phyloP scores from a whole-genome alignment of 2,888 invertebrate genomes.

The Harpagoxenus sublaevis region DNA sequence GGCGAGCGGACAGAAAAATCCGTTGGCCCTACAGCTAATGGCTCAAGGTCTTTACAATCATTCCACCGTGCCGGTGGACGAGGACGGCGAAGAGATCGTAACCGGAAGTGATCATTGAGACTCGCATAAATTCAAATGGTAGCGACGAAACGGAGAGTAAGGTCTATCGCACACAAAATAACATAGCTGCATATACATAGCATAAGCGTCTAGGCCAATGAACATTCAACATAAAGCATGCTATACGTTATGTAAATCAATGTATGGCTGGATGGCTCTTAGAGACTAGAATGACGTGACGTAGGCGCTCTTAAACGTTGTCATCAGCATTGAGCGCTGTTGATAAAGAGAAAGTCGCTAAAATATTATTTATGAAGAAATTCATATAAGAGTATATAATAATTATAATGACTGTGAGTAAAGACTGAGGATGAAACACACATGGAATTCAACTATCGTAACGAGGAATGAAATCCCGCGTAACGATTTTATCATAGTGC shows the following conservation, averaged over 20 bases:
- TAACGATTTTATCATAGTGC: background rate
- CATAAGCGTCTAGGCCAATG: too few relatives aligned
- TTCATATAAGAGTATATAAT: background rate
- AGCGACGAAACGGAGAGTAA: background rate
- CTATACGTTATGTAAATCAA: too few relatives aligned
- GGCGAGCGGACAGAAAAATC: constrained; percentile 93
- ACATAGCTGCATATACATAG: too few relatives aligned
- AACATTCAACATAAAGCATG: too few relatives aligned
- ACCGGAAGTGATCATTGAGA: constrained; percentile 55
- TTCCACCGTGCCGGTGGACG: constrained; percentile 91
- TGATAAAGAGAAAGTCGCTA: background rate
- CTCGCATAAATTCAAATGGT: constrained; percentile 18
- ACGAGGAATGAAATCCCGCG: background rate
- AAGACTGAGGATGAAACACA: constrained; percentile 23
- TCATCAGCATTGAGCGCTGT: constrained; percentile 1
- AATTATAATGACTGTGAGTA: background rate
- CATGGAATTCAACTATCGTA: too few relatives aligned
- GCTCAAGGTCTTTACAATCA: constrained; percentile 98
- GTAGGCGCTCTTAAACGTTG: background rate
- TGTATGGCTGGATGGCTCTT: too few relatives aligned
- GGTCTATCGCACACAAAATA: too few relatives aligned
- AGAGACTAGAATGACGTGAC: background rate
- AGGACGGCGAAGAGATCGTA: constrained; percentile 91
- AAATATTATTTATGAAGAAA: constrained; percentile 26
- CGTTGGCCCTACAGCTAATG: constrained; percentile 96